These are phyloP conservation scores for Nesidiocoris tenuis DNA, from an alignment of 2,888 invertebrate genomes.

Conservation along the genomic window DNA sequence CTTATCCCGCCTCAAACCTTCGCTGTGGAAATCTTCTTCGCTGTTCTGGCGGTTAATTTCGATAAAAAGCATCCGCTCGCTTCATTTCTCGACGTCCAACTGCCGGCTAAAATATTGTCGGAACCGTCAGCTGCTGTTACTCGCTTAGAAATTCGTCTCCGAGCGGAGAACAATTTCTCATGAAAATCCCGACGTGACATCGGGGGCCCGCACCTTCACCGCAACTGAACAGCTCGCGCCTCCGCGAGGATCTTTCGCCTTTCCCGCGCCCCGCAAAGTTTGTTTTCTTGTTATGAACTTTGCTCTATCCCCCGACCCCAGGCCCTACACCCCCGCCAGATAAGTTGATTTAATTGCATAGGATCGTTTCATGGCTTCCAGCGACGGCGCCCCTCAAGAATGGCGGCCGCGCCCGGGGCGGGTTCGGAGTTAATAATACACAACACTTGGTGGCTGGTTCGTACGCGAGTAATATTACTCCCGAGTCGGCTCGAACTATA, in stretches of 20 bases:
- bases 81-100: too few relatives aligned
- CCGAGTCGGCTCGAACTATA: neutral
- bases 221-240: neutral
- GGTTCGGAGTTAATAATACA: slow-evolving; percentile 29
- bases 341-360: slow-evolving; percentile 39
- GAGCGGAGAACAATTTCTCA: neutral
- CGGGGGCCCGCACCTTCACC: neutral
- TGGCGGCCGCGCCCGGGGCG: slow-evolving; percentile 3
- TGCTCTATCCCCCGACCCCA: neutral
- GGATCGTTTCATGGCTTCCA: slow-evolving; percentile 30
- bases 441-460: slow-evolving; percentile 1
- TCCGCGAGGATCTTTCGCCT: neutral
- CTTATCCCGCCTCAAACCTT: too few relatives aligned
- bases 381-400: neutral
- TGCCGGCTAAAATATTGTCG: neutral
- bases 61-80: too few relatives aligned
- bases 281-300: slow-evolving; percentile 35
- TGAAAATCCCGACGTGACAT: neutral
- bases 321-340: slow-evolving; percentile 1
- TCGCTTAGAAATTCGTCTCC: neutral
- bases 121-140: neutral
- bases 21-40: too few relatives aligned
- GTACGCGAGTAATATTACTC: slow-evolving; percentile 14
- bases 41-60: too few relatives aligned
- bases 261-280: slow-evolving; percentile 6